A percentile compares a stretch with the other conserved stretches of the same genome.
Conservation (phyloP, 2,888 invertebrate species). For the Ctena decussata region DNA sequence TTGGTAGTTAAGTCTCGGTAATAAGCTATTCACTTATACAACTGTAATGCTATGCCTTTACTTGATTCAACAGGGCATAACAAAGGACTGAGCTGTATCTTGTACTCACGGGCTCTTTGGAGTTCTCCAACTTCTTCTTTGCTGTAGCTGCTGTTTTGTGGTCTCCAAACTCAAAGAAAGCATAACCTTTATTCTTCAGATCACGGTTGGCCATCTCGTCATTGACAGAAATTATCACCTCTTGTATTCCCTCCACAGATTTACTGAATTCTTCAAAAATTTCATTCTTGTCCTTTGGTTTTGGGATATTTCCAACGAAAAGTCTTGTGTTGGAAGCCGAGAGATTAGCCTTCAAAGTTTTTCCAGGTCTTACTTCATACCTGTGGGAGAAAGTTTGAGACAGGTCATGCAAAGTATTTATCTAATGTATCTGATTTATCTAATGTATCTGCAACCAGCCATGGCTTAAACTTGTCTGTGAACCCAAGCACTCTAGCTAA, state of each 20-base stretch:
- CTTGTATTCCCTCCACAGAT: constrained; percentile 38
- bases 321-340: constrained; percentile 53
- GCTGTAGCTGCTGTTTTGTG: constrained; percentile 43
- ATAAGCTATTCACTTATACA: too few species aligned
- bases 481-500: too few species aligned
- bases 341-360: constrained; percentile 53
- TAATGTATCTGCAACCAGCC: too few species aligned
- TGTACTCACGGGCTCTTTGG: neutral
- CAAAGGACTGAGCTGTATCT: too few species aligned
- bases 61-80: too few species aligned
- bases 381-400: constrained; percentile 31
- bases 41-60: too few species aligned
- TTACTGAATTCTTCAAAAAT: constrained; percentile 26
- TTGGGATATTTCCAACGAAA: constrained; percentile 63
- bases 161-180: constrained; percentile 48
- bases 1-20: too few species aligned
- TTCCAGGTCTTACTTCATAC: constrained; percentile 32
- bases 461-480: too few species aligned
- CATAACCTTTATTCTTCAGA: constrained; percentile 55
- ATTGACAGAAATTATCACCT: constrained; percentile 35
- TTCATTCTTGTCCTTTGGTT: constrained; percentile 40
- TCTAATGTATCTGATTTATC: too few species aligned
- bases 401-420: too few species aligned
- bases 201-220: constrained; percentile 39
- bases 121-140: constrained; percentile 30